Base-by-base conservation (phyloP, 2,888 invertebrate genomes). In the Cremastinae sp. region DNA sequence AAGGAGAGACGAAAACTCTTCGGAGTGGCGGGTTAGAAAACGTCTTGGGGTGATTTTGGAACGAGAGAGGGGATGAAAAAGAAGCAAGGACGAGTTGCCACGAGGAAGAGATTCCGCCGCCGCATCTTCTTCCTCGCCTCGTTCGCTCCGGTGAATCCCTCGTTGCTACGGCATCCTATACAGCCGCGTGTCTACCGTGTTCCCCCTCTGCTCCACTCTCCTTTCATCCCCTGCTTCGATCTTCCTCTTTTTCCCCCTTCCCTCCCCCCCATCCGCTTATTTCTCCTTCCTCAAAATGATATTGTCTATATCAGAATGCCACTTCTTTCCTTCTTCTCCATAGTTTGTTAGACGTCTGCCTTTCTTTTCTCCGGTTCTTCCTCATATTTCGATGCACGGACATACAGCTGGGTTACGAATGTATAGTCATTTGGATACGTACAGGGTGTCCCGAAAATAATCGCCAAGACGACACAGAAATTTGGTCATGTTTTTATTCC, bases 191-290 rank as follows among this genome's bases (percentile, higher is more conserved):
- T 71, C 66, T 53, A 45, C 43, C 78, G 77, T 34, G 78, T 28
- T 74, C 78, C 76, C 80, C 66, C 78, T 76, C 77, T 75, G n/a
- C n/a, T n/a, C n/a, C 56, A 69, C 78, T 75, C 65, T 69, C 62
- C 72, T 66, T 73, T 64, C 78, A 76, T 75, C 70, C 74, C 61
- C 71, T 66, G 56, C 64, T 77, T 79, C 22, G 22, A 2, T 28
- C 28, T 74, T 49, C n/a, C n/a, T n/a, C 47, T 68, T 62, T 69
- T 49, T 49, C 47, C 47, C 58, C 53, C 69, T 22, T 16, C 36
- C 41, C 54, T 45, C 68, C 43, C 28, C 22, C 28, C 78, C 78
- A 77, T 76, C 81, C 62, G 9, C 56, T 28, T 47, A 47, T 61
- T 74, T 20, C 51, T 58, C 58, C 49, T 34, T 68, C 73, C 69